Base-by-base conservation (phyloP, 1,140 invertebrate genomes). In the Dreissena rostriformis region DNA sequence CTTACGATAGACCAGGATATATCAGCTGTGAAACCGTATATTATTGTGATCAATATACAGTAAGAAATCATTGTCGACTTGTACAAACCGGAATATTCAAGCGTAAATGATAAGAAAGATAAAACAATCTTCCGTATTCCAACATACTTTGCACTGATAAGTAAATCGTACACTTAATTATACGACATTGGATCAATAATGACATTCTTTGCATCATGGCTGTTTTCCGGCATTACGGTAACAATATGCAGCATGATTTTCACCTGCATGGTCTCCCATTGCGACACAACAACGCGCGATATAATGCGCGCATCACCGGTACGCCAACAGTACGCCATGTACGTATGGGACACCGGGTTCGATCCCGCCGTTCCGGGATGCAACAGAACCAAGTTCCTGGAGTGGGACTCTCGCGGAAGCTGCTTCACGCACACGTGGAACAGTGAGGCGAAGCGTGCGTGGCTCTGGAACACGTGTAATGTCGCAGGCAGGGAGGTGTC, bases 381-480 rank as follows among this genome's bases (percentile, higher is more conserved):
- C 81, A 80, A 74, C 26, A 22, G 70, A 39, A 65, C 24, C 5
- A 71, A 82, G 8, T 88, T 88, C 57, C 15, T 85, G 4, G 63
- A 78, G 12, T 85, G 82, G 82, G 57, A 87, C 24, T 71, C 12
- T n/a, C 73, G 81, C 39, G 63, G 71, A 5, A 61, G 51, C 4
- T 89, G 88, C 22, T 89, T 87, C 72, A 87, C 86, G 1, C 88
- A 89, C 65, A 86, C 82, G 0, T 89, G 86, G 88, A 78, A 86
- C 66, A 85, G 79, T 2, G 24, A 19, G 15, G 52, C 17, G 10
- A 87, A 83, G 51, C 39, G 88, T 28, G 55, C 81, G 17, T 89
- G 88, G 88, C 70, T 89, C 11, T 89, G 88, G 88, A 71, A 53
- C 5, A 89, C 88, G 15, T 89, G 88, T 57, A 87, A 89, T 26